phyloP scores from a whole-genome alignment of 2,888 invertebrate genomes.

The Imbricaverruca yamaguchii region DNA sequence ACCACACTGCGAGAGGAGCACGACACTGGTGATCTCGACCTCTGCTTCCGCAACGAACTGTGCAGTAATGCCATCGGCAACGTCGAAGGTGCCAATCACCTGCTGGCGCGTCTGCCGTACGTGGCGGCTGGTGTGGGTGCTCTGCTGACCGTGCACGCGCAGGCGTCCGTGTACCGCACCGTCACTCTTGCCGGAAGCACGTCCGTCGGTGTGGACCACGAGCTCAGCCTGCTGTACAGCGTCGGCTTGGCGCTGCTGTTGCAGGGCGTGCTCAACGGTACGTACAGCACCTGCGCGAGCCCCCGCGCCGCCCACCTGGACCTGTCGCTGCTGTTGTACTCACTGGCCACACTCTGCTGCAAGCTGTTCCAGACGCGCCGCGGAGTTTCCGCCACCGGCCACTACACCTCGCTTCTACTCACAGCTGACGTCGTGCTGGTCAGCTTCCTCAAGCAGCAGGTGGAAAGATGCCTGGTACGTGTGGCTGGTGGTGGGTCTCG shows the following conservation, averaged over 20 bases:
- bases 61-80: neutral
- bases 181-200: neutral
- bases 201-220: neutral
- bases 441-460: conserved; percentile 79
- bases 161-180: conserved; percentile 33
- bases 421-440: conserved; percentile 89
- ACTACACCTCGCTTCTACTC: conserved; percentile 60
- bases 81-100: conserved; percentile 58
- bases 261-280: conserved; percentile 63
- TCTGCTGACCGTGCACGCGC: conserved; percentile 86
- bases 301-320: conserved; percentile 93
- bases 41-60: conserved; percentile 9
- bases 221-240: neutral
- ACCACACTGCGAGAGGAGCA: conserved; percentile 94
- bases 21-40: conserved; percentile 46
- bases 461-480: conserved; percentile 86
- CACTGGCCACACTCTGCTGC: conserved; percentile 72
- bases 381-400: conserved; percentile 15
- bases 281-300: conserved; percentile 70
- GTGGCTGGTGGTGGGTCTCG: conserved; percentile 85
- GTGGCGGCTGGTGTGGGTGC: conserved; percentile 88
- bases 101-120: conserved; percentile 91
- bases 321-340: conserved; percentile 77
- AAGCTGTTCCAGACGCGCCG: conserved; percentile 67
- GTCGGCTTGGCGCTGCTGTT: conserved; percentile 50